Percentiles rank a stretch among this genome's conserved stretches.
Conservation (phyloP, 2,113 vertebrate species). For the Sorex araneus region DNA sequence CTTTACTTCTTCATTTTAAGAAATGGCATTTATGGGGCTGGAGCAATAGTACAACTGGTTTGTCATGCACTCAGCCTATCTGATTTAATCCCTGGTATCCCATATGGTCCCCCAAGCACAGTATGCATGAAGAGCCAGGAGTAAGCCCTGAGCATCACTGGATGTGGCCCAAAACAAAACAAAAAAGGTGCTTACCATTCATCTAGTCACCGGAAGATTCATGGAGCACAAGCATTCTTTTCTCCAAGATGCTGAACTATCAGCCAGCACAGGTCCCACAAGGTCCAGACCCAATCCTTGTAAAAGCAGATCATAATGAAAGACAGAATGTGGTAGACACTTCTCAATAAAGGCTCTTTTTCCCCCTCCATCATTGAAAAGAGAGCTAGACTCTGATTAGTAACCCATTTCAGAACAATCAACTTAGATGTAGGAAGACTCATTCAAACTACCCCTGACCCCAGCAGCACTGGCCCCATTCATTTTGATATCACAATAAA, state of each 20-base stretch:
- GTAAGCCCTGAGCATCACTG: too few species aligned
- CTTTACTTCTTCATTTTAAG: slow-evolving; percentile 58
- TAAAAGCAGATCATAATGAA: background rate
- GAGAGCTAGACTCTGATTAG: too few species aligned
- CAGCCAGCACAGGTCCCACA: background rate
- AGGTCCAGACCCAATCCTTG: background rate
- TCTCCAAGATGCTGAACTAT: background rate
- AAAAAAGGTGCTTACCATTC: background rate
- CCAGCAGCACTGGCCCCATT: background rate
- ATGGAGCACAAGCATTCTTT: background rate
- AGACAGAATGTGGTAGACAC: background rate
- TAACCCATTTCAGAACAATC: background rate
- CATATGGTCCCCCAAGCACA: too few species aligned
- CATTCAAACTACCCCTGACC: background rate
- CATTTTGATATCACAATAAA: slow-evolving; percentile 30
- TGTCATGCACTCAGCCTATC: too few species aligned
- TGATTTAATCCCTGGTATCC: too few species aligned
- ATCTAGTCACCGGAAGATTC: background rate
- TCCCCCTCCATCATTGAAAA: background rate
- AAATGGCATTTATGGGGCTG: slow-evolving; percentile 16
- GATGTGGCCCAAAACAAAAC: too few species aligned
- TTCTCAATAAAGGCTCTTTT: background rate
- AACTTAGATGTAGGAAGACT: background rate
- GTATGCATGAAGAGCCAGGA: too few species aligned
- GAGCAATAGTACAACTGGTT: background rate